Evolutionary conservation across 2,888 invertebrate species (phyloP).

Genomic region (Keiferia lycopersicella): DNA sequence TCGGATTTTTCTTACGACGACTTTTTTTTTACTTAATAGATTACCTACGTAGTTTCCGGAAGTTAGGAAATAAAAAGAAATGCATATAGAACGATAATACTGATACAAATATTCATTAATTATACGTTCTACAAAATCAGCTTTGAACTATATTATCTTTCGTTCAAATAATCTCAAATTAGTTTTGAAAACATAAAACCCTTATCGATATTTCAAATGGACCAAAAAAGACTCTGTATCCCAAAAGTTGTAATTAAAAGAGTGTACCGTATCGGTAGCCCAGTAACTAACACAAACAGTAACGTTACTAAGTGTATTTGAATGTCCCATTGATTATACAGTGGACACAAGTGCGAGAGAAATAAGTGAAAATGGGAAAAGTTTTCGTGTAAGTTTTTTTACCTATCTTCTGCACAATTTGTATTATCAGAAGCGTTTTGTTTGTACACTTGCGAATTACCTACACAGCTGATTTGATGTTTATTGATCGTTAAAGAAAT

Average conservation of each 20-base stretch:
- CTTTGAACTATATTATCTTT: too few relatives aligned
- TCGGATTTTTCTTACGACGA: too few relatives aligned
- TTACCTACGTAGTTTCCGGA: too few relatives aligned
- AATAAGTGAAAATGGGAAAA: conserved; percentile 18
- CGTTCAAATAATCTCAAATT: too few relatives aligned
- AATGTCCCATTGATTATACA: conserved; percentile 1
- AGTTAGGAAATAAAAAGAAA: too few relatives aligned
- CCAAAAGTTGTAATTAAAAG: neutral
- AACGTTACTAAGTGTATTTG: neutral
- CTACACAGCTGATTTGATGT: neutral
- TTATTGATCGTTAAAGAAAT: too few relatives aligned
- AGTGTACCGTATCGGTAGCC: conserved; percentile 1
- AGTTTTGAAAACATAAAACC: too few relatives aligned
- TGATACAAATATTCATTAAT: too few relatives aligned
- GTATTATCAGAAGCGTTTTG: too few relatives aligned
- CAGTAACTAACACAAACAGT: conserved; percentile 5
- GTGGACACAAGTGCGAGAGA: neutral
- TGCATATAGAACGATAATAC: too few relatives aligned
- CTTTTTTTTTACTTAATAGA: too few relatives aligned
- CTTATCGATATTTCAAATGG: neutral
- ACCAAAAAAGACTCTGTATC: neutral
- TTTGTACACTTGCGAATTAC: neutral
- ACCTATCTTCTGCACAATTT: neutral
- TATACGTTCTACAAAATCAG: too few relatives aligned
- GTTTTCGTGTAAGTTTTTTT: conserved; percentile 26